These are phyloP conservation scores for Pelochelys cantorii DNA, from an alignment of 2,797 vertebrate species.

Conservation along the genomic window DNA sequence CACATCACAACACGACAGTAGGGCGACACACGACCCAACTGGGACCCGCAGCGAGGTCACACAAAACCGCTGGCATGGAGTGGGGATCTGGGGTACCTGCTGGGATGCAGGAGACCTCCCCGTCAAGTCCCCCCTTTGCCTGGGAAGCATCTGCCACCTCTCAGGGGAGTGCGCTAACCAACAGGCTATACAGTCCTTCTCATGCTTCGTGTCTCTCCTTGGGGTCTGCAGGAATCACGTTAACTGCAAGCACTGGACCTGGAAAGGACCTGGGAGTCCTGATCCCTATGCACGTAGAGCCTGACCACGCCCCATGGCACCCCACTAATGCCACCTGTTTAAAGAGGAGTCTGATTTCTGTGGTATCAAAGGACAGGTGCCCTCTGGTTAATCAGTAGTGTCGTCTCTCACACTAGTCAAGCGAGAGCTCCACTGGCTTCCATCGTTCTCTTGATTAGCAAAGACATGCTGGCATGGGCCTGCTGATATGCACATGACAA, in stretches of 20 bases:
- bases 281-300: neutral
- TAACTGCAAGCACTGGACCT: neutral
- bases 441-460: accelerated
- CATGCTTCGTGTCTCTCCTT: too few relatives aligned
- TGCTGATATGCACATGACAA: neutral
- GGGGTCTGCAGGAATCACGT: too few relatives aligned
- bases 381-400: neutral
- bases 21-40: too few relatives aligned
- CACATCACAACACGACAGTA: too few relatives aligned
- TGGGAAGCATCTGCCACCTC: too few relatives aligned
- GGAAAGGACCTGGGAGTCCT: neutral
- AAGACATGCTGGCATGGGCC: neutral
- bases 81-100: too few relatives aligned
- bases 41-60: too few relatives aligned
- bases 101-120: too few relatives aligned
- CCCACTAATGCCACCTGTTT: accelerated
- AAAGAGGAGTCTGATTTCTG: neutral
- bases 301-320: neutral
- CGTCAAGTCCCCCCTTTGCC: too few relatives aligned
- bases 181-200: too few relatives aligned
- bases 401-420: neutral
- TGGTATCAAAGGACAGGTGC: neutral
- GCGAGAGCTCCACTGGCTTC: accelerated
- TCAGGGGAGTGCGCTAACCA: too few relatives aligned
- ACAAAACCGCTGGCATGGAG: too few relatives aligned